Percentiles rank a stretch among this genome's conserved stretches.
These are phyloP conservation scores for Plectropomus leopardus DNA, from an alignment of 2,113 vertebrate species.

Conservation along the genomic window DNA sequence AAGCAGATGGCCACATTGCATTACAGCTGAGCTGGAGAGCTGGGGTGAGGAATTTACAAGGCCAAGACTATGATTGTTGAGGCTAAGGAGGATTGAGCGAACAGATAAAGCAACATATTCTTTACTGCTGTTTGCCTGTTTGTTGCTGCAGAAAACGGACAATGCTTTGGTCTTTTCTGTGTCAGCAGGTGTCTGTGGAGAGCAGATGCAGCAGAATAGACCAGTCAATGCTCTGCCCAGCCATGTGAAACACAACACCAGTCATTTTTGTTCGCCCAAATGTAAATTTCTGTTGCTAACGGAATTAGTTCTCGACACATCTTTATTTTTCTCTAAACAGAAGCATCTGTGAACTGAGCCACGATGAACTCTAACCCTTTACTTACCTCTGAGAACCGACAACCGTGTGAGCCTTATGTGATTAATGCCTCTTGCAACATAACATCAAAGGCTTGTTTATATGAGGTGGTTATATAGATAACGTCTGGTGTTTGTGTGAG, in stretches of 20 bases:
- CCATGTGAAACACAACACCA: background rate
- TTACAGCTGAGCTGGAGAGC: slow-evolving; percentile 6
- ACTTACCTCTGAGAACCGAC: background rate
- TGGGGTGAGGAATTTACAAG: background rate
- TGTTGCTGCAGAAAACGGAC: slow-evolving; percentile 43
- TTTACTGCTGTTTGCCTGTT: background rate
- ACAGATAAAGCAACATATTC: background rate
- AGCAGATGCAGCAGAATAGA: slow-evolving; percentile 35
- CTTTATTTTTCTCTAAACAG: background rate
- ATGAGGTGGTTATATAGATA: slow-evolving; percentile 10
- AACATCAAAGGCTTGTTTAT: slow-evolving; percentile 27
- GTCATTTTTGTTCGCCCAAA: background rate
- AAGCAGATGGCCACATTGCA: slow-evolving; percentile 21
- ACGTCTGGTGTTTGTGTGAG: background rate
- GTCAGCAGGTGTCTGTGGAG: slow-evolving; percentile 36
- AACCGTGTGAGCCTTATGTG: background rate
- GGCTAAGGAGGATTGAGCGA: background rate
- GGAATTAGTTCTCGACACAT: background rate
- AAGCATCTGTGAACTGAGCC: slow-evolving; percentile 24
- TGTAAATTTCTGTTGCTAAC: background rate
- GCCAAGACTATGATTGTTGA: background rate
- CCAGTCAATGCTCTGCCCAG: background rate
- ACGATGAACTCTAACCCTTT: slow-evolving; percentile 14
- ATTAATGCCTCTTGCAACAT: slow-evolving; percentile 4
- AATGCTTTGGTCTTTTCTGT: slow-evolving; percentile 55